Evolutionary conservation across 2,113 vertebrate species (phyloP).

Genomic region (Balaenoptera acutorostrata): DNA sequence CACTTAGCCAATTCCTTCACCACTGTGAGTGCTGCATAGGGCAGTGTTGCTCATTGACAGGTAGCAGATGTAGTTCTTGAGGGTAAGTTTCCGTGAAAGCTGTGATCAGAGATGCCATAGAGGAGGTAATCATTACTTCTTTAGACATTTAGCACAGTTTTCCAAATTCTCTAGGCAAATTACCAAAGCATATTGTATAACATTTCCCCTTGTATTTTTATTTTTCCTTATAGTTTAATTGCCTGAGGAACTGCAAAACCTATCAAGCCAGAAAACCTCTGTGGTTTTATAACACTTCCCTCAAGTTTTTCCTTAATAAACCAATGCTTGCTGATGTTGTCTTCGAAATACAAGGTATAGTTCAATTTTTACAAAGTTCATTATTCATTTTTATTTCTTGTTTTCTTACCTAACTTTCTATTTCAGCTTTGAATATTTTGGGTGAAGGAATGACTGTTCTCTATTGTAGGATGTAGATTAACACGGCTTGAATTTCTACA

Average conservation of each 20-base stretch:
- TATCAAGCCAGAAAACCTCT: slow-evolving; percentile 73
- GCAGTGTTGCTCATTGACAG: rapidly evolving
- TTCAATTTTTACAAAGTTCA: background rate
- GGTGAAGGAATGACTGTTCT: background rate
- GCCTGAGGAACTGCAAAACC: slow-evolving; percentile 73
- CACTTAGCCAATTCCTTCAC: background rate
- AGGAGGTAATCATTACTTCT: background rate
- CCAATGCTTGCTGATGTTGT: slow-evolving; percentile 95
- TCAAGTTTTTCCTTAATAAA: slow-evolving; percentile 94
- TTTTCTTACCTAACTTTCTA: background rate
- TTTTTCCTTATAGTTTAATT: slow-evolving; percentile 70
- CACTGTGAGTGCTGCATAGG: rapidly evolving
- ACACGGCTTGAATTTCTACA: background rate
- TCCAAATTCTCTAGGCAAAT: background rate
- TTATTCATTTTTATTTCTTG: background rate
- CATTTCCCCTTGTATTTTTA: background rate
- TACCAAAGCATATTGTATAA: background rate
- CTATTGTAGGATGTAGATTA: background rate
- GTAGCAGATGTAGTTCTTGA: background rate
- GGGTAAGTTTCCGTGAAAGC: background rate
- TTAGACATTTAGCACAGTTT: background rate
- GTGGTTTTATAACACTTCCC: slow-evolving; percentile 84
- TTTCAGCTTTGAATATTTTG: background rate
- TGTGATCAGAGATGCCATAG: background rate
- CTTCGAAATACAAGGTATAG: slow-evolving; percentile 96